Conservation (phyloP, 2,888 invertebrate genomes). For the Brassicogethes aeneus region DNA sequence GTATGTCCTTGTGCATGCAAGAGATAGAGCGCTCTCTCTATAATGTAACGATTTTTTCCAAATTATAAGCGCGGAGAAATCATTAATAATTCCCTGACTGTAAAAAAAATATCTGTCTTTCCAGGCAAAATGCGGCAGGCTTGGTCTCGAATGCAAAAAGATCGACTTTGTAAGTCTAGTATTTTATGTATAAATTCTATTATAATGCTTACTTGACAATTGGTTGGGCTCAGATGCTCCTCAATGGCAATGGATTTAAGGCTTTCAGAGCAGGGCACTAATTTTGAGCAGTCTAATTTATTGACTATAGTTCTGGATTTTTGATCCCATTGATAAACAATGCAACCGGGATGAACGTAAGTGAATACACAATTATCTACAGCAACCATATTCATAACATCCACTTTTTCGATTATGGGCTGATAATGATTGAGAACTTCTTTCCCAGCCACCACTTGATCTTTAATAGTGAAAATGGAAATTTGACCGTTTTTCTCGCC, state of each 20-base stretch:
- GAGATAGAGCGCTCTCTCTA: too few species aligned
- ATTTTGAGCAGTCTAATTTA: constrained; percentile 82
- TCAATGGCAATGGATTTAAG: constrained; percentile 85
- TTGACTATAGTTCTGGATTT: constrained; percentile 57
- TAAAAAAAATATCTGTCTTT: too few species aligned
- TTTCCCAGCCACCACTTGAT: constrained; percentile 63
- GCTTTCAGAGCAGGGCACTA: constrained; percentile 87
- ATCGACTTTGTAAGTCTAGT: too few species aligned
- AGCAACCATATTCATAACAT: constrained; percentile 62
- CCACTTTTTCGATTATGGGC: constrained; percentile 50
- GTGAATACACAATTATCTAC: constrained; percentile 60
- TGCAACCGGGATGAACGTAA: constrained; percentile 79
- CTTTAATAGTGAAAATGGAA: constrained; percentile 65
- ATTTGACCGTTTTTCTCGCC: constrained; percentile 76
- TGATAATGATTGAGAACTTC: constrained; percentile 56
- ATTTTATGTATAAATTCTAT: too few species aligned
- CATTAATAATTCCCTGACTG: too few species aligned
- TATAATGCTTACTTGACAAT: constrained; percentile 53
- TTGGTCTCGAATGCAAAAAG: too few species aligned
- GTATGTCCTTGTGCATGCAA: too few species aligned
- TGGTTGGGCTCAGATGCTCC: constrained; percentile 69
- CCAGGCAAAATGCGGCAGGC: too few species aligned
- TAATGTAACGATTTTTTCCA: too few species aligned
- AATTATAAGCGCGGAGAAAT: too few species aligned
- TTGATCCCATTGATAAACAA: constrained; percentile 82